Base-by-base conservation (phyloP, 2,888 invertebrate genomes). In the Tryphoninae sp. region DNA sequence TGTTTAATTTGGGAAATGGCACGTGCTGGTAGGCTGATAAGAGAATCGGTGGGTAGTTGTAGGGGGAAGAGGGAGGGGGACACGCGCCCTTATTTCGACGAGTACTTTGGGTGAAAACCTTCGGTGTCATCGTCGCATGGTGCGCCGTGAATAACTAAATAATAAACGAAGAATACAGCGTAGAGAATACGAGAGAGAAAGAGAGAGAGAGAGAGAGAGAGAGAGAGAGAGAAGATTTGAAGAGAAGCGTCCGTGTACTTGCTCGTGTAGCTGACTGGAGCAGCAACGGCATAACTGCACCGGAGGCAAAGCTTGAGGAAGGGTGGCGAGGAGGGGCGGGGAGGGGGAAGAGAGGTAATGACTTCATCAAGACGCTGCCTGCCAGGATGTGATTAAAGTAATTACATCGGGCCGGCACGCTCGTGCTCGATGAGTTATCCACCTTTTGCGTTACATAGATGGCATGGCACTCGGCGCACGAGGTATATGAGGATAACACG, bases 331-430 rank as follows among this genome's bases (percentile, higher is more conserved):
- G 51, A 40, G 16, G 45, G 51, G 2, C 19, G 49, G 16, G 40
- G 64, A 33, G 73, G 45, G 40, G 69, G 77, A 67, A 71, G 74
- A 81, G 81, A 84, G 82, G 85, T 87, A 88, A 88, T 86, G 87
- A 86, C 84, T 85, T 84, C 84, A 86, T 87, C 85, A 85, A 84
- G 80, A 82, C 83, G 82, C 81, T 83, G 84, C 82, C 86, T 85
- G 83, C 83, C 84, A 84, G 82, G 87, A 83, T 85, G 85, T 85
- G 87, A 88, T 88, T 88, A 88, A 88, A 86, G 86, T 88, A 88
- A 88, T 88, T 88, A 86, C 85, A 83, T 80, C 76, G 68, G 80
- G 69, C 82, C 80, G 74, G 81, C 74, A 78, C 82, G 81, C 84
- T 79, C 78, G 61, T 49, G 80, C 82, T 72, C 82, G 77, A 86